phyloP scores from a whole-genome alignment of 2,797 vertebrate species.

The Gallinago solitaria region DNA sequence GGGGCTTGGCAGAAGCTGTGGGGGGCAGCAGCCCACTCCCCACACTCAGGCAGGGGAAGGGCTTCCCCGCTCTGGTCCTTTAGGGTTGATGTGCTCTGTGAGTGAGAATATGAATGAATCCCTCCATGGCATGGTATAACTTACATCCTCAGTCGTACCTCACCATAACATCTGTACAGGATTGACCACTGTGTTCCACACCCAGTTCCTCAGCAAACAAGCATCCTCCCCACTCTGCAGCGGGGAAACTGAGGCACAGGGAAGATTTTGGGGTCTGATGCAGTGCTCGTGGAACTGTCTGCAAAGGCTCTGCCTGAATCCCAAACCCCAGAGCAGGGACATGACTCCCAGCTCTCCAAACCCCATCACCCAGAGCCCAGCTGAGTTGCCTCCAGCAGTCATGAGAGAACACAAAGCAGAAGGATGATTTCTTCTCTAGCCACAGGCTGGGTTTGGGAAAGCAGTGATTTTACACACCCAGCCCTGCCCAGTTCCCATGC shows the following conservation, averaged over 20 bases:
- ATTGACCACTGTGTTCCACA: neutral
- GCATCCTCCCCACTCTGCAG: neutral
- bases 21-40: neutral
- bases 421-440: neutral
- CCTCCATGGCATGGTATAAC: too few relatives aligned
- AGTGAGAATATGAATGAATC: neutral
- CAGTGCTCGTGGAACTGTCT: neutral
- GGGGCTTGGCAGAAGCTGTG: fast-evolving
- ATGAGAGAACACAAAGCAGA: neutral
- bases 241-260: fast-evolving
- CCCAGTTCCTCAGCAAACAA: neutral
- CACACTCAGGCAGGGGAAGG: neutral
- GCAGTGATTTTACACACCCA: neutral
- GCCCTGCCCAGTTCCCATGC: neutral
- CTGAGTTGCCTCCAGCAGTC: neutral
- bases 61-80: fast-evolving
- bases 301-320: neutral
- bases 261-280: neutral
- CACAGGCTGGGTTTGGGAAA: neutral
- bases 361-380: neutral
- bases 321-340: neutral
- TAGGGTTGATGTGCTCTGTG: neutral
- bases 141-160: neutral
- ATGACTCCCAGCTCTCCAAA: neutral
- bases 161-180: neutral